Evolutionary conservation across 2,113 vertebrate genomes (phyloP).

Genomic region (Chlorodrepanis virens): DNA sequence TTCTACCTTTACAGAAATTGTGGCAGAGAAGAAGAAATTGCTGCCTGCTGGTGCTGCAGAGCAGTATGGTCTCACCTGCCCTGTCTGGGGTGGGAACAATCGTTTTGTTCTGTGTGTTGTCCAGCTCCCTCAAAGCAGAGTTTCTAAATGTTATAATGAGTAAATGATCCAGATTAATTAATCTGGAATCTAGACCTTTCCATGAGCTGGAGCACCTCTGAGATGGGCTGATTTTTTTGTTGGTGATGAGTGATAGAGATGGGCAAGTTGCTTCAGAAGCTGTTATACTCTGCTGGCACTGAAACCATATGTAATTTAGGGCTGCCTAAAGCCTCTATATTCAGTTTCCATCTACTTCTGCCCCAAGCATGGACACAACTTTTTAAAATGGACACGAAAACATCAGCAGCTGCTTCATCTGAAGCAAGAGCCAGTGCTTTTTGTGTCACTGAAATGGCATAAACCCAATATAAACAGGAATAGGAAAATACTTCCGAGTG

Average conservation of each 20-base stretch:
- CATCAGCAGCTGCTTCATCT: neutral
- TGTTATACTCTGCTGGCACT: neutral
- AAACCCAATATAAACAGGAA: neutral
- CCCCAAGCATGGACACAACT: neutral
- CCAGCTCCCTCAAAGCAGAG: neutral
- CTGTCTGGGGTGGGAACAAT: neutral
- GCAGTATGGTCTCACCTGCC: fast-evolving
- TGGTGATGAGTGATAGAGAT: neutral
- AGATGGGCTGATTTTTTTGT: neutral
- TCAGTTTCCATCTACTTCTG: neutral
- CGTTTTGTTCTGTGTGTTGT: neutral
- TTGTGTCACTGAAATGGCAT: neutral
- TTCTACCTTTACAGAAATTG: neutral
- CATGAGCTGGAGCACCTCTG: neutral
- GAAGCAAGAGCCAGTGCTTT: neutral
- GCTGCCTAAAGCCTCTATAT: neutral
- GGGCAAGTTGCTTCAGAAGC: neutral
- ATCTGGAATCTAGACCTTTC: neutral
- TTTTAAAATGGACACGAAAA: neutral
- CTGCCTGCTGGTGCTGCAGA: neutral
- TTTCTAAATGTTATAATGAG: neutral
- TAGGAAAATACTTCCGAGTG: neutral
- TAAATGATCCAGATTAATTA: neutral
- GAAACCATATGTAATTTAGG: neutral
- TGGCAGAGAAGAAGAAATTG: neutral